Conservation (phyloP, 2,113 vertebrate genomes). For the Orcinus orca region DNA sequence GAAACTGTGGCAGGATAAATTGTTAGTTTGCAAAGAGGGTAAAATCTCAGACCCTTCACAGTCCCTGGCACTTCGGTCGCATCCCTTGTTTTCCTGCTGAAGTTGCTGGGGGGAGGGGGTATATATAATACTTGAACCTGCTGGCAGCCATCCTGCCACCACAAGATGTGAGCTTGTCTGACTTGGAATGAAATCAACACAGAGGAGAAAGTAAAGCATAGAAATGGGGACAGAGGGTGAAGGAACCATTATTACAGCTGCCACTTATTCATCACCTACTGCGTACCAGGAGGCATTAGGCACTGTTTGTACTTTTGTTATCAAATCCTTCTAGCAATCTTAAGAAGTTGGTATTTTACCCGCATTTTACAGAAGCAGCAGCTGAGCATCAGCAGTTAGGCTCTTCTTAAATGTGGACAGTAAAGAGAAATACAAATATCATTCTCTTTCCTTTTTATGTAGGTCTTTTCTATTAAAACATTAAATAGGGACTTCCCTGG, state of each 20-base stretch:
- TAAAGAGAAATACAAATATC: conserved; percentile 28
- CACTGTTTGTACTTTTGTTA: background rate
- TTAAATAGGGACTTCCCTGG: background rate
- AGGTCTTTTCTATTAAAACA: conserved; percentile 11
- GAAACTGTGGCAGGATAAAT: background rate
- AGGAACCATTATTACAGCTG: background rate
- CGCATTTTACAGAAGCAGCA: background rate
- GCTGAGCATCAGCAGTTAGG: background rate
- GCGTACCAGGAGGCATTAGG: background rate
- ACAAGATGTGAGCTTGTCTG: background rate
- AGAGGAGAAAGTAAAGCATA: background rate
- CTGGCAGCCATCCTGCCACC: background rate
- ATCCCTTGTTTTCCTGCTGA: background rate
- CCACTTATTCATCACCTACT: background rate
- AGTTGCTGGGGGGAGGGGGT: background rate
- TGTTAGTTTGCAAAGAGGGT: background rate
- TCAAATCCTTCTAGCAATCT: background rate
- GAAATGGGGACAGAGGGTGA: background rate
- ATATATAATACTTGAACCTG: background rate
- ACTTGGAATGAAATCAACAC: background rate
- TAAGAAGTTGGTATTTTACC: background rate
- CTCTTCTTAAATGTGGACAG: background rate
- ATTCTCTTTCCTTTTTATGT: conserved; percentile 4
- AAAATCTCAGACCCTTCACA: background rate
- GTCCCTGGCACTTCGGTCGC: background rate